Evolutionary conservation across 1,140 invertebrate genomes (phyloP).

Genomic region (Hydropsyche tenuis): DNA sequence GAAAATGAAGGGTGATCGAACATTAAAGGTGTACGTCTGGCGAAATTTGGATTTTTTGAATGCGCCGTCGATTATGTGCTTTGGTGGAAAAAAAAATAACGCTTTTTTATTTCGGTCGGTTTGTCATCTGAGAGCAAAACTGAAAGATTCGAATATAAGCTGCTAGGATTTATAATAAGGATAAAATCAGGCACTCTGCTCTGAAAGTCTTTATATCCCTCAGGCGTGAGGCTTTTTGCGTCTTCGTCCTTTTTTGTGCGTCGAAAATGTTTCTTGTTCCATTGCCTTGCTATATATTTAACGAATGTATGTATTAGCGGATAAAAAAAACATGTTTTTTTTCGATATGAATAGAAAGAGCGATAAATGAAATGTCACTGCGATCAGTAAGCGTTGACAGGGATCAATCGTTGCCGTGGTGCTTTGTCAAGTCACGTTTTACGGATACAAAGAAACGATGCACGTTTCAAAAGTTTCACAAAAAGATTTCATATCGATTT

Average conservation of each 20-base stretch:
- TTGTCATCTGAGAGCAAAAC: not conserved
- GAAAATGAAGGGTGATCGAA: no score
- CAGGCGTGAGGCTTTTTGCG: not conserved
- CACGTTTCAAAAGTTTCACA: no score
- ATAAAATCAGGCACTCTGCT: not conserved
- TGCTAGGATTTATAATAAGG: not conserved
- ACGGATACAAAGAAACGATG: not conserved
- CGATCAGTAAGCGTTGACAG: slow-evolving; percentile 1
- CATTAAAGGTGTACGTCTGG: no score
- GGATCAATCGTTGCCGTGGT: not conserved
- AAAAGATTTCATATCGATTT: no score
- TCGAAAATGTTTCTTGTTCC: not conserved
- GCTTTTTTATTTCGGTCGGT: no score
- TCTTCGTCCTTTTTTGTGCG: not conserved
- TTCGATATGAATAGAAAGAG: no score
- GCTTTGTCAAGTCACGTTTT: not conserved
- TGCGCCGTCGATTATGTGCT: no score
- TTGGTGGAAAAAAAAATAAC: no score
- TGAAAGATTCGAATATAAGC: not conserved
- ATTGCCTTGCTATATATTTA: not conserved
- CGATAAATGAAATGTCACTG: not conserved
- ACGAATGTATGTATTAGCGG: not conserved
- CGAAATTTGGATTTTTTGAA: no score
- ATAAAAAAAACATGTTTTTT: not conserved
- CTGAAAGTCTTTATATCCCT: not conserved